These are phyloP conservation scores for Muscicapa adusta DNA, from an alignment of 2,113 vertebrate genomes.

Conservation along the genomic window DNA sequence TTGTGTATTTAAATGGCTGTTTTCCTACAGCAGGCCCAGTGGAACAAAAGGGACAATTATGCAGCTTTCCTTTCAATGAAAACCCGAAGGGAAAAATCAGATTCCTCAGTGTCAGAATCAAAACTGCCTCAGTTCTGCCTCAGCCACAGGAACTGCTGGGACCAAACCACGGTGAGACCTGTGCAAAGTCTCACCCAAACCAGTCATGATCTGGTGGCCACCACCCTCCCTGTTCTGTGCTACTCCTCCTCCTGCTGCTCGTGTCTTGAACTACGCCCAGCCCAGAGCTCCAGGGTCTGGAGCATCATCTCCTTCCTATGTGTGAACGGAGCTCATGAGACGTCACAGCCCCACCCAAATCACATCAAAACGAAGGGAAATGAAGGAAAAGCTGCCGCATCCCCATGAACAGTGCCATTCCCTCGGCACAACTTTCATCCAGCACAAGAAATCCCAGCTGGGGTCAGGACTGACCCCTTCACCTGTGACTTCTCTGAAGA, in stretches of 20 bases:
- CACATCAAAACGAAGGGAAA: rapidly evolving
- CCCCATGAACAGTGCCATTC: rapidly evolving
- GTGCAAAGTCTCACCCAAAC: background rate
- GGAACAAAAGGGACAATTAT: background rate
- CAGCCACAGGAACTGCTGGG: background rate
- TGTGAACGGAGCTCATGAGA: rapidly evolving
- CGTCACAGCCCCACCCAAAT: background rate
- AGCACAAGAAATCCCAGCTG: background rate
- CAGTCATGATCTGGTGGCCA: background rate
- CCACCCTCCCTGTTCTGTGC: background rate
- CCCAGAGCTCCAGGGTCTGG: background rate
- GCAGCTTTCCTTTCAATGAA: background rate
- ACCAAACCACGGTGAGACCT: background rate
- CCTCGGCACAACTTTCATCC: background rate
- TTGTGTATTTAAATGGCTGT: background rate
- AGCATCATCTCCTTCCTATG: rapidly evolving
- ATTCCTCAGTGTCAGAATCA: rapidly evolving
- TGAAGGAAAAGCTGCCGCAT: background rate
- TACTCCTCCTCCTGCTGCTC: rapidly evolving
- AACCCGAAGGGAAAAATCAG: background rate
- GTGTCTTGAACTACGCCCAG: rapidly evolving
- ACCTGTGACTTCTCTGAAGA: rapidly evolving
- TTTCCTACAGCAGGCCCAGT: background rate
- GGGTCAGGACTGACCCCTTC: background rate
- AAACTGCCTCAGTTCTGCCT: background rate